Conservation (phyloP, 2,113 vertebrate genomes). For the Rhineura floridana region DNA sequence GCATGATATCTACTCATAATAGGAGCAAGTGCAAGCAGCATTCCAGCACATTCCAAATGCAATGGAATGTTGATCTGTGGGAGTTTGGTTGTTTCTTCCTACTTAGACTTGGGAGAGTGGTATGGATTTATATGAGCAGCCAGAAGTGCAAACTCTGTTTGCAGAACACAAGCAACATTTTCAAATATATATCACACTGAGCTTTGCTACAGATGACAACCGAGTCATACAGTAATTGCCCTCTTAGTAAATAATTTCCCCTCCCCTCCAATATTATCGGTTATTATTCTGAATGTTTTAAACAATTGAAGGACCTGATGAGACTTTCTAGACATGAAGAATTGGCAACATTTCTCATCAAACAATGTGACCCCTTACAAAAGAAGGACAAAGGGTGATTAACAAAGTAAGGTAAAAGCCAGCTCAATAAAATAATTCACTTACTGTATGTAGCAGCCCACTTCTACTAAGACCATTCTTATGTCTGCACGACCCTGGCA, state of each 20-base stretch:
- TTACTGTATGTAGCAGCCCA: background rate
- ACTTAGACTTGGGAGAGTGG: background rate
- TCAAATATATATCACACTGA: background rate
- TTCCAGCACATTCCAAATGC: background rate
- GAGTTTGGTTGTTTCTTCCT: background rate
- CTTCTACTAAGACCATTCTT: background rate
- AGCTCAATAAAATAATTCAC: background rate
- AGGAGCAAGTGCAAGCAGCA: background rate
- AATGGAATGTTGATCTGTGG: background rate
- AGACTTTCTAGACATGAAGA: too few relatives aligned
- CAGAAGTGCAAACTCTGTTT: background rate
- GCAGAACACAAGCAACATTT: background rate
- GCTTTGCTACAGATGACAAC: too few relatives aligned
- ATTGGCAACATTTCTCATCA: background rate
- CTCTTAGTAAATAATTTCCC: background rate
- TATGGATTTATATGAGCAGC: too few relatives aligned
- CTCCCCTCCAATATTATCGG: background rate
- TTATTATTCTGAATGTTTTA: background rate
- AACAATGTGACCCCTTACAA: background rate
- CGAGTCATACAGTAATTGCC: background rate
- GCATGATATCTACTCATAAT: background rate
- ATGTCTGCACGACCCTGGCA: background rate
- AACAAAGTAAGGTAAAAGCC: background rate
- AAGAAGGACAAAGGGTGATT: background rate
- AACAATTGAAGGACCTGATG: background rate